These are phyloP conservation scores for Oncorhynchus clarkii DNA, from an alignment of 2,113 vertebrate genomes.

Conservation along the genomic window DNA sequence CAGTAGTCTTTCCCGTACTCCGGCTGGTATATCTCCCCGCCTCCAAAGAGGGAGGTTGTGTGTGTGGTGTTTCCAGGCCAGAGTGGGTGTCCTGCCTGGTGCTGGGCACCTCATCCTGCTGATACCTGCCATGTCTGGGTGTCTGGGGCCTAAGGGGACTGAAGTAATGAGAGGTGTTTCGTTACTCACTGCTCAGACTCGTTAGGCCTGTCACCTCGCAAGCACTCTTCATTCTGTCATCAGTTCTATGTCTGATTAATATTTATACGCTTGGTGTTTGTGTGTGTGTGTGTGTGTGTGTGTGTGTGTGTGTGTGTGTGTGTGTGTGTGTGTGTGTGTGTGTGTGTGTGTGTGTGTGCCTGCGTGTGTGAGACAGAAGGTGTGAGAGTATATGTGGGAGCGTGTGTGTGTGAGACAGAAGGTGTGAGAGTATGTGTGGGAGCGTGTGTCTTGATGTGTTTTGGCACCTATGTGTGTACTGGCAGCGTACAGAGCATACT, in stretches of 20 bases:
- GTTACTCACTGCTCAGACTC: slow-evolving; percentile 77
- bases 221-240: slow-evolving; percentile 43
- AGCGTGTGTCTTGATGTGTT: slow-evolving; percentile 4
- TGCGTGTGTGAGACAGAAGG: not conserved
- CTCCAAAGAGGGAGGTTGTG: too few species aligned
- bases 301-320: slow-evolving; percentile 1
- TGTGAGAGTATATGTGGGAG: too few species aligned
- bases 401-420: slow-evolving; percentile 9
- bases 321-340: slow-evolving; percentile 1
- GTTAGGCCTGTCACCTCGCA: slow-evolving; percentile 63
- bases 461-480: slow-evolving; percentile 28
- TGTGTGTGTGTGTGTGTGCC: not conserved
- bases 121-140: slow-evolving; percentile 68
- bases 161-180: slow-evolving; percentile 63
- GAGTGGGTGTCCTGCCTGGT: not conserved
- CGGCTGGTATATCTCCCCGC: too few species aligned
- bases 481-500: slow-evolving; percentile 13
- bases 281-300: not conserved
- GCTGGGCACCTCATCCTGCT: slow-evolving; percentile 51
- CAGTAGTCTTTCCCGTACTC: too few species aligned
- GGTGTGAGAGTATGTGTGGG: slow-evolving; percentile 23
- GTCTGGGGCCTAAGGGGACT: slow-evolving; percentile 71
- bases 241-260: slow-evolving; percentile 42
- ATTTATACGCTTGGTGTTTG: not conserved
- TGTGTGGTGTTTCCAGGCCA: not conserved